phyloP scores from a whole-genome alignment of 2,113 vertebrate species.

The Odontophorus gujanensis region DNA sequence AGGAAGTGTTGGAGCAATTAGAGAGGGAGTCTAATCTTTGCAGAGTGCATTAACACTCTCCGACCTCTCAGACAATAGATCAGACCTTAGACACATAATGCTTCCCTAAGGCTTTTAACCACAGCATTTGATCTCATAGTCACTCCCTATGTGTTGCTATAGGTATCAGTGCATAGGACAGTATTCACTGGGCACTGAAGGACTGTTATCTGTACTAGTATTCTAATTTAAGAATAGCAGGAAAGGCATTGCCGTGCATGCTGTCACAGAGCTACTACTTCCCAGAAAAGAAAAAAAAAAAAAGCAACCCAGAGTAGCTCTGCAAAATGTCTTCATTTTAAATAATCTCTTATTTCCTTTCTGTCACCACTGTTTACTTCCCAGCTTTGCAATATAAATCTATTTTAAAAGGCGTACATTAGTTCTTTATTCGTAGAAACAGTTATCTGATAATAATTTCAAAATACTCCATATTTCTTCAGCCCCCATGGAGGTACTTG shows the following conservation, averaged over 20 bases:
- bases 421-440: constrained; percentile 35
- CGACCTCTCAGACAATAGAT: constrained; percentile 93
- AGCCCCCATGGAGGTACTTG: constrained; percentile 32
- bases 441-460: constrained; percentile 36
- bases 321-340: constrained; percentile 41
- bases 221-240: background rate
- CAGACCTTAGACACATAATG: constrained; percentile 85
- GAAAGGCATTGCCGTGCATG: background rate
- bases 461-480: constrained; percentile 44
- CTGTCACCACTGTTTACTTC: constrained; percentile 37
- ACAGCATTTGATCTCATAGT: constrained; percentile 73
- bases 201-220: background rate
- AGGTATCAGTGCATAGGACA: constrained; percentile 50
- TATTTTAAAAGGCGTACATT: background rate
- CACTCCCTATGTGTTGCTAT: background rate
- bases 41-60: constrained; percentile 93
- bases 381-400: constrained; percentile 19
- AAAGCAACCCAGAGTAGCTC: constrained; percentile 9
- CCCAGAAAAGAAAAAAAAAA: background rate
- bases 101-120: constrained; percentile 80
- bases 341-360: constrained; percentile 50
- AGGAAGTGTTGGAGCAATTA: constrained; percentile 83
- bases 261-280: background rate
- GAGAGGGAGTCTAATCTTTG: constrained; percentile 92
- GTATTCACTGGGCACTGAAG: constrained; percentile 16